Base-by-base conservation (phyloP, 2,113 vertebrate genomes). In the Chelonoidis abingdonii region DNA sequence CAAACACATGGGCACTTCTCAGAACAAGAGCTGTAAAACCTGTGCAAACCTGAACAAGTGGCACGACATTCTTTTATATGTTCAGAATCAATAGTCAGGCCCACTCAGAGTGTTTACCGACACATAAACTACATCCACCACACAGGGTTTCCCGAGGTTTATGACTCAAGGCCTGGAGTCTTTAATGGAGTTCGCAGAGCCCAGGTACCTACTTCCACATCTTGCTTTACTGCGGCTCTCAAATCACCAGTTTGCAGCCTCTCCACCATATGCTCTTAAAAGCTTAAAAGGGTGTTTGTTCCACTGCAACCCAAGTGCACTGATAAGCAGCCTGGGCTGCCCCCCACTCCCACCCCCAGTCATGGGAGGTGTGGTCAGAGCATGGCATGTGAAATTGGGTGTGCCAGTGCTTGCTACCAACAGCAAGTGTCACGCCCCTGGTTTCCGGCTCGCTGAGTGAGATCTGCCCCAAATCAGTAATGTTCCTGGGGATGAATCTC, bases 21-120 rank as follows among this genome's bases (percentile, higher is more conserved):
- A 84, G 95, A 97, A 97, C 96, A 95, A 95, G 97, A 96, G 96
- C 96, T 94, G 95, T 97, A 98, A 98, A 98, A 97, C 95, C 96
- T 97, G 96, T 65, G 49, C 97, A 97, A 94, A 95, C 96, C 96
- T 92, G 95, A 92, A 89, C 89, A 92, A 97, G 97, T 97, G 96
- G 94, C 93, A 93, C 81, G 52, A 91, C 96, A 94, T 81, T 3
- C 22, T 94, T 95, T 97, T 96, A 96, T 95, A 56, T 0, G 3
- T 86, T 86, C 92, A 96, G 91, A 94, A 97, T 97, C 96, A 98
- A 96, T 5, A 98, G 97, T 35, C 0, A 0, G 93, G 93, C 95
- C 93, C 86, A 92, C 96, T 97, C 56, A 3, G 72, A 3, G 1
- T 97, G 96, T 97, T 97, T 98, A 96, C 95, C 0, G 3, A 97